Conservation (phyloP, 2,888 invertebrate species). For the Acanthacorydalis orientalis region DNA sequence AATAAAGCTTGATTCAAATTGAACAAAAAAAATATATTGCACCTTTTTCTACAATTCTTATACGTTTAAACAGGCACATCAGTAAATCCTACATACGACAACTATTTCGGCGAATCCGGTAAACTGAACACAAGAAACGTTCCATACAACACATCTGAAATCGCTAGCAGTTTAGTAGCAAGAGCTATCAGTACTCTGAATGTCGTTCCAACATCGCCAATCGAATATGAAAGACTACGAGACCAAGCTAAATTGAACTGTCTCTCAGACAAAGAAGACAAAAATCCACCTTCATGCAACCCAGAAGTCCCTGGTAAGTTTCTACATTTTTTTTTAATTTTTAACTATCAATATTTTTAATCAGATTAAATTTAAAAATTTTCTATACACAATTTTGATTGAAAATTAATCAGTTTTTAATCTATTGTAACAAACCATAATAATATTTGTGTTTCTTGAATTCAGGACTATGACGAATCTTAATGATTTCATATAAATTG, state of each 20-base stretch:
- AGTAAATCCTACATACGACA: constrained; percentile 17
- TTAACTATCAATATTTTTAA: not conserved
- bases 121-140: constrained; percentile 20
- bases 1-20: too few relatives aligned
- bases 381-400: too few relatives aligned
- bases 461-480: too few relatives aligned
- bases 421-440: too few relatives aligned
- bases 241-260: constrained; percentile 25
- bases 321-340: not conserved
- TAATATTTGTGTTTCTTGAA: too few relatives aligned
- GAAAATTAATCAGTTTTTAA: too few relatives aligned
- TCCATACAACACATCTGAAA: constrained; percentile 24
- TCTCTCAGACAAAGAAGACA: constrained; percentile 19
- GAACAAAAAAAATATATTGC: too few relatives aligned
- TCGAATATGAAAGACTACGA: constrained; percentile 22
- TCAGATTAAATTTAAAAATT: too few relatives aligned
- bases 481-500: too few relatives aligned
- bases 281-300: constrained; percentile 22
- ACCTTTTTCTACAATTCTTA: too few relatives aligned
- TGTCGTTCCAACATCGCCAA: constrained; percentile 21
- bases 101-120: constrained; percentile 27
- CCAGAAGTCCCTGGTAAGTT: constrained; percentile 21
- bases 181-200: constrained; percentile 22
- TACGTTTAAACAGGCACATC: not conserved
- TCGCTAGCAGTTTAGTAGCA: constrained; percentile 25